These are phyloP conservation scores for Chionoecetes opilio DNA, from an alignment of 1,140 invertebrate genomes.

Conservation along the genomic window DNA sequence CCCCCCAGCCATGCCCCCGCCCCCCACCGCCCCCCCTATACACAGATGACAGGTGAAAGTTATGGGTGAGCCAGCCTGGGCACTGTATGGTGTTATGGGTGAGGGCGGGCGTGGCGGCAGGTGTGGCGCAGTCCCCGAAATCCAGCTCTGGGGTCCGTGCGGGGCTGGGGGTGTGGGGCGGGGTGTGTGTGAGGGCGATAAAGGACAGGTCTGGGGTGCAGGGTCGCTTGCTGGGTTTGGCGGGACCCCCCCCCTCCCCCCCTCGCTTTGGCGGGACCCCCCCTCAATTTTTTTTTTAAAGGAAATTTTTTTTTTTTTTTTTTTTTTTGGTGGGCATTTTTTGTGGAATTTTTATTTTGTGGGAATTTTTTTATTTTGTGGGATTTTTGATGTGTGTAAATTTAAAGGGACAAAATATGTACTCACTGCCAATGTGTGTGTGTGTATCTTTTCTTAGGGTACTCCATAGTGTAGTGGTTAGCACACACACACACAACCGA, in stretches of 20 bases:
- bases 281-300: too few species aligned
- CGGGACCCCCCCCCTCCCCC: neutral
- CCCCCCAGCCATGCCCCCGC: conserved; percentile 82
- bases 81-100: neutral
- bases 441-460: too few species aligned
- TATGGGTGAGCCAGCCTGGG: conserved; percentile 82
- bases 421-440: too few species aligned
- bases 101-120: neutral
- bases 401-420: too few species aligned
- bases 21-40: conserved; percentile 82
- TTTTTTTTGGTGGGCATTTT: too few species aligned
- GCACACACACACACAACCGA: too few species aligned
- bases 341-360: too few species aligned
- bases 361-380: too few species aligned
- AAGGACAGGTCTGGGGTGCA: neutral
- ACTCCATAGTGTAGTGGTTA: too few species aligned
- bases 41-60: conserved; percentile 83
- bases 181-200: conserved; percentile 35
- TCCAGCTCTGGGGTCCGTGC: neutral
- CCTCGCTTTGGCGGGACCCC: neutral
- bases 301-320: too few species aligned
- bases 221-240: neutral
- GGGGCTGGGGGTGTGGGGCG: neutral
- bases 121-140: neutral
- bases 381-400: too few species aligned